phyloP scores from a whole-genome alignment of 1,140 invertebrate species.

The Drosophila nikananu region DNA sequence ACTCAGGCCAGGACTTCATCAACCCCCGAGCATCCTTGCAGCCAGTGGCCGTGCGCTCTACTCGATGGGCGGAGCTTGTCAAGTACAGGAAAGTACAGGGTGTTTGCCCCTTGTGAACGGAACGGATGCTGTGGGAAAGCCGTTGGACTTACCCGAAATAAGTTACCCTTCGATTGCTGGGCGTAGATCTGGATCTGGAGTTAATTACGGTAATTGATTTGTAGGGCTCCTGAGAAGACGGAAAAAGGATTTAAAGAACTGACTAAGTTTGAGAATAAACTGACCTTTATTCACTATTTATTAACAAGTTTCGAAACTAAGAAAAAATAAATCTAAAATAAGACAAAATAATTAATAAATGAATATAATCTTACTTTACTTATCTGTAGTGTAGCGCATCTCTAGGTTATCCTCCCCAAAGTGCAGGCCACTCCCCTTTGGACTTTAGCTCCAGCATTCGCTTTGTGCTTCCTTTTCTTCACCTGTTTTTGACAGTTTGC shows the following conservation, averaged over 20 bases:
- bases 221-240: background rate
- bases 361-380: background rate
- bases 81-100: conserved; percentile 77
- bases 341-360: background rate
- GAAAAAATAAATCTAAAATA: background rate
- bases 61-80: conserved; percentile 69
- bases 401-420: background rate
- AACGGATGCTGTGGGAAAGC: conserved; percentile 60
- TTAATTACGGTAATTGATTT: conserved; percentile 40
- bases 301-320: too few species aligned
- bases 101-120: conserved; percentile 33
- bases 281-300: too few species aligned
- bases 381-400: conserved; percentile 9
- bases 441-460: conserved; percentile 1
- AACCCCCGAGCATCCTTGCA: conserved; percentile 64
- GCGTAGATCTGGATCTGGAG: background rate
- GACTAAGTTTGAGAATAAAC: too few species aligned
- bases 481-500: conserved; percentile 79
- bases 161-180: background rate
- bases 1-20: conserved; percentile 31
- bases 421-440: background rate
- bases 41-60: conserved; percentile 53
- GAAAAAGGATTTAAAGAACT: background rate
- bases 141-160: conserved; percentile 20
- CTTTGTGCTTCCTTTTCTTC: conserved; percentile 49